Percentiles rank a stretch among this genome's conserved stretches.
Conservation (phyloP, 2,888 invertebrate genomes). For the Eutolmus rufibarbis region DNA sequence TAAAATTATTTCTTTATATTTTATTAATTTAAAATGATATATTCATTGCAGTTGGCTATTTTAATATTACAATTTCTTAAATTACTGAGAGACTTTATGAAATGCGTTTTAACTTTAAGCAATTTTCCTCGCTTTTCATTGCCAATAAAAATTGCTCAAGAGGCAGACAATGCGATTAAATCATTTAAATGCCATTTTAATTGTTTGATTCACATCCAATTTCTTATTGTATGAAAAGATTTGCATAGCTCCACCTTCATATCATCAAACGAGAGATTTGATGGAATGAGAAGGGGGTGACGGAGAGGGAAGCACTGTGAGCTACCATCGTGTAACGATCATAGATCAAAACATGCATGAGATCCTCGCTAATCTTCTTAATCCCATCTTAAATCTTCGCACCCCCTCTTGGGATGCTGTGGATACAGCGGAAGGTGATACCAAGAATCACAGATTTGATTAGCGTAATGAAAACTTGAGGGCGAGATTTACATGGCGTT, state of each 20-base stretch:
- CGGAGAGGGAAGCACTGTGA: background rate
- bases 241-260: background rate
- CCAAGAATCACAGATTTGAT: background rate
- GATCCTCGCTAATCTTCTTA: background rate
- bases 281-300: background rate
- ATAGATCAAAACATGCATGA: background rate
- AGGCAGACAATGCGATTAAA: background rate
- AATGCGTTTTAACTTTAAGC: background rate
- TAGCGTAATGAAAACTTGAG: background rate
- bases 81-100: no score
- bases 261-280: background rate
- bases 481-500: background rate
- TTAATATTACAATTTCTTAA: no score
- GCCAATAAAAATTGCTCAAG: background rate
- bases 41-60: no score
- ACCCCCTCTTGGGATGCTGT: background rate
- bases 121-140: background rate
- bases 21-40: no score
- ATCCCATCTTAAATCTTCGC: background rate
- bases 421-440: background rate
- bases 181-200: background rate
- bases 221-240: background rate
- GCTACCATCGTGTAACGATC: background rate
- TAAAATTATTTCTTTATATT: no score
- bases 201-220: background rate